phyloP scores from a whole-genome alignment of 2,888 invertebrate genomes.

The Mactromeris polynyma region DNA sequence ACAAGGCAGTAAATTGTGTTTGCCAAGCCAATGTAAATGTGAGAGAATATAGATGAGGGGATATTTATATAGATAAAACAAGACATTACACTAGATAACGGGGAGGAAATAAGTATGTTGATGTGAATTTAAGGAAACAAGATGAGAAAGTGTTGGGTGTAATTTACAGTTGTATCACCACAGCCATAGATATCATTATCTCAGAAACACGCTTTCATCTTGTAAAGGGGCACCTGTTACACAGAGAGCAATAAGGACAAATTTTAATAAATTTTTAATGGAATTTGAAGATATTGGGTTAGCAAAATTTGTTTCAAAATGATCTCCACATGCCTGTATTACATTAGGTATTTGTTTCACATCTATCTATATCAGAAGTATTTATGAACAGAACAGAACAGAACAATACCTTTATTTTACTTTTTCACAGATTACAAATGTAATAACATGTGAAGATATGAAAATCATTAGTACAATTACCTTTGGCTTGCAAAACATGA shows the following conservation, averaged over 20 bases:
- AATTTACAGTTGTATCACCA: not conserved
- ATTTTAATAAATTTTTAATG: not conserved
- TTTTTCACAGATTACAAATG: no score
- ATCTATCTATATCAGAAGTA: not conserved
- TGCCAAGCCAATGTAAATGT: not conserved
- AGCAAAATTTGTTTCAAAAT: not conserved
- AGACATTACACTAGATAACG: not conserved
- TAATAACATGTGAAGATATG: no score
- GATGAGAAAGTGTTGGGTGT: not conserved
- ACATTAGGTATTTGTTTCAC: not conserved
- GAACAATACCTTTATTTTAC: no score
- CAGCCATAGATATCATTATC: not conserved
- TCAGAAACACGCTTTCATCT: not conserved
- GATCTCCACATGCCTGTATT: not conserved
- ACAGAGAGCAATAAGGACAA: not conserved
- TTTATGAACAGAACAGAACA: not conserved
- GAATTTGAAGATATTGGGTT: not conserved
- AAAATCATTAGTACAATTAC: no score
- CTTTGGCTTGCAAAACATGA: no score
- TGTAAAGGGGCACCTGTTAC: not conserved
- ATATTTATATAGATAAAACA: conserved; percentile 2
- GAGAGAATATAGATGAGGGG: not conserved
- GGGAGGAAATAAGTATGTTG: not conserved
- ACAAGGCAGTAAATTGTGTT: not conserved
- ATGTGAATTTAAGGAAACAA: not conserved